Conservation (phyloP, 2,113 vertebrate species). For the Brachyhypopomus gauderio region DNA sequence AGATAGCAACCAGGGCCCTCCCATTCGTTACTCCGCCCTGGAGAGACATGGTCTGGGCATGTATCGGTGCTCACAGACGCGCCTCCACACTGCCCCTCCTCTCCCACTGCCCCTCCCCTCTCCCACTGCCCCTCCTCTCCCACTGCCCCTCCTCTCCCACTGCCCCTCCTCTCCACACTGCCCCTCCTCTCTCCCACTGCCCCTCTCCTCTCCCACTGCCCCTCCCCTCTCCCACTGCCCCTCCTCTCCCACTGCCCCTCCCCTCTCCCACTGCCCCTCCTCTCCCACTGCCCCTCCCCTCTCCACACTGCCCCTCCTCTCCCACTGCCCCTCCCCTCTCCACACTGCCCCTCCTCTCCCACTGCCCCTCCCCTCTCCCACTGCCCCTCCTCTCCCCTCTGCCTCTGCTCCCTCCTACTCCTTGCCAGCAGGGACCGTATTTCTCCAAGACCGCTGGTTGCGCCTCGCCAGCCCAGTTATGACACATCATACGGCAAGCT, state of each 20-base stretch:
- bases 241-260: not conserved
- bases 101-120: not conserved
- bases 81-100: not conserved
- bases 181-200: too few relatives aligned
- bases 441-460: conserved; percentile 27
- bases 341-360: not conserved
- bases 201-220: not conserved
- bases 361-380: not conserved
- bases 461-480: conserved; percentile 24
- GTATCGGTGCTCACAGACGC: conserved; percentile 34
- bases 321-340: not conserved
- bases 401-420: too few relatives aligned
- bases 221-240: not conserved
- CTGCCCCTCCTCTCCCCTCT: not conserved
- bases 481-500: conserved; percentile 25
- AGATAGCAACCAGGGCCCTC: conserved; percentile 34
- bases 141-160: not conserved
- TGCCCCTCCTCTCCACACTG: not conserved
- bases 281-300: not conserved
- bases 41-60: conserved; percentile 27
- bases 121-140: not conserved
- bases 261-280: too few relatives aligned
- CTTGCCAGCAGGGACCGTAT: conserved; percentile 43
- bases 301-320: not conserved
- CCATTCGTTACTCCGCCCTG: conserved; percentile 46